Percentiles rank a stretch among this genome's conserved stretches.
Evolutionary conservation across 2,113 vertebrate species (phyloP).

Genomic region (Pica pica): DNA sequence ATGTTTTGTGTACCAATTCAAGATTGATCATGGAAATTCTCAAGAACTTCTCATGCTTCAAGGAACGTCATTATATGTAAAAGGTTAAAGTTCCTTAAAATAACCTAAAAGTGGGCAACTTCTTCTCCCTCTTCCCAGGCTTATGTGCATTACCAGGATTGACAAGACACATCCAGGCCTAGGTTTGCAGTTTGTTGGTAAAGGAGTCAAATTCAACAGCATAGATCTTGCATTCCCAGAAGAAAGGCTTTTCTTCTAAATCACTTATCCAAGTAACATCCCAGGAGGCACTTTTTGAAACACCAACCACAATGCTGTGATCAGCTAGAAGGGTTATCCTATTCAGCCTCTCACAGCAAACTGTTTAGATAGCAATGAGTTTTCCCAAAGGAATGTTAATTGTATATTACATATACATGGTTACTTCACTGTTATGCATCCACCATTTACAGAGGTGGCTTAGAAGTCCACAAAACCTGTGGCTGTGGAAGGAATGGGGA

Average conservation of each 20-base stretch:
- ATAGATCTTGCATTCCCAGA: not conserved
- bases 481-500: not conserved
- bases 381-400: not conserved
- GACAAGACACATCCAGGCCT: not conserved
- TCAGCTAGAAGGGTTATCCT: not conserved
- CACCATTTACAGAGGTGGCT: not conserved
- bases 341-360: not conserved
- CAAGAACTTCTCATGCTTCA: not conserved
- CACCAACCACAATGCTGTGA: not conserved
- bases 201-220: not conserved
- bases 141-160: not conserved
- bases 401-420: not conserved
- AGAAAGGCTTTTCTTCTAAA: not conserved
- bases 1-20: not conserved
- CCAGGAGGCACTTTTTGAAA: not conserved
- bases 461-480: not conserved
- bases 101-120: not conserved
- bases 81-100: not conserved
- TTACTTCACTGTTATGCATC: not conserved
- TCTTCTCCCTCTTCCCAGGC: not conserved
- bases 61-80: not conserved
- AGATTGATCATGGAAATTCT: not conserved
- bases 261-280: not conserved
- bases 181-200: not conserved
- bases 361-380: not conserved